These are phyloP conservation scores for Cheilinus undulatus DNA, from an alignment of 2,113 vertebrate species.

Conservation along the genomic window DNA sequence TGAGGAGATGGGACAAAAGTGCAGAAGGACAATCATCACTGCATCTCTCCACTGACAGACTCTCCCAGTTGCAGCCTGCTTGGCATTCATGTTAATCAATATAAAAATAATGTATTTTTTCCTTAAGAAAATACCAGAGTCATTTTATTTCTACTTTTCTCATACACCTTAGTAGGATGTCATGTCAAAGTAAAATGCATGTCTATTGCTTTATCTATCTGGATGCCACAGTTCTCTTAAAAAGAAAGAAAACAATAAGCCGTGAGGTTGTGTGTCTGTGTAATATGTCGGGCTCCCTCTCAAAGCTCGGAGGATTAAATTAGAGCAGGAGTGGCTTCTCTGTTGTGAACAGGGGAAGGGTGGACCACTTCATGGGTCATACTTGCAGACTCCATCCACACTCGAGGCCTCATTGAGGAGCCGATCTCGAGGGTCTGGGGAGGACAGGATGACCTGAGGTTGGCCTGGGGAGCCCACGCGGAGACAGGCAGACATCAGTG, in stretches of 20 bases:
- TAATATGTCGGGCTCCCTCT: constrained; percentile 25
- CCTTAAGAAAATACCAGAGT: too few species aligned
- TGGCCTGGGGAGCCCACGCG: constrained; percentile 44
- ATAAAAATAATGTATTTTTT: too few species aligned
- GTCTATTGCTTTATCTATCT: too few species aligned
- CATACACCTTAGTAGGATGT: too few species aligned
- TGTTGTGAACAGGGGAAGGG: constrained; percentile 47
- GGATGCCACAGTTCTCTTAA: too few species aligned
- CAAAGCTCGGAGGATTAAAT: constrained; percentile 80
- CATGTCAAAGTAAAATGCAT: too few species aligned
- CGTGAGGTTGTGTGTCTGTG: neutral
- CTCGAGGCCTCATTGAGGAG: constrained; percentile 48
- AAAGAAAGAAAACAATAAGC: neutral
- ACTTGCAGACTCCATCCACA: constrained; percentile 56
- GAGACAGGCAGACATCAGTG: constrained; percentile 47
- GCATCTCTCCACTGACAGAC: too few species aligned
- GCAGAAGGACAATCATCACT: too few species aligned
- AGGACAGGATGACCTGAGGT: constrained; percentile 53
- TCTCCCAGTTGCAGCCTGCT: too few species aligned
- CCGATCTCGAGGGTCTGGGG: constrained; percentile 41
- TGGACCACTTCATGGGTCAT: constrained; percentile 58
- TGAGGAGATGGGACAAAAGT: too few species aligned
- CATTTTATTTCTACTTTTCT: too few species aligned
- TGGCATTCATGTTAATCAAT: too few species aligned
- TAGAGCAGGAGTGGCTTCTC: constrained; percentile 60